Base-by-base conservation (phyloP, 2,113 vertebrate genomes). In the Coptodon bakossiorum region DNA sequence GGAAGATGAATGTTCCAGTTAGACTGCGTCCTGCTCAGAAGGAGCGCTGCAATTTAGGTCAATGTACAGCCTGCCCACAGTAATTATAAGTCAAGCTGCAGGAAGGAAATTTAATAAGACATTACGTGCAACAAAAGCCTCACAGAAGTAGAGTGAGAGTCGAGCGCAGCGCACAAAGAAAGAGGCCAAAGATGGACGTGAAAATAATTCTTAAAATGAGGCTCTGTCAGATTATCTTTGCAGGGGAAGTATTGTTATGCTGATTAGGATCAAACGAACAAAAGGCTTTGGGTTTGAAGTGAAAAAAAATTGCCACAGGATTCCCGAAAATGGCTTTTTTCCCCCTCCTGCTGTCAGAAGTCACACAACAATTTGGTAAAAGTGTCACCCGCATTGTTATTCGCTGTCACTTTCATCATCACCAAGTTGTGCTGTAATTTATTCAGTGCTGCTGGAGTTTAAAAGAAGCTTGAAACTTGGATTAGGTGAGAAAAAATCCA, bases 11-110 rank as follows among this genome's bases (percentile, higher is more conserved):
- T 78, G 84, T 53, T 40, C 56, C 61, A 43, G 34, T 83, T 73
- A 78, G 31, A 52, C 59, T 24, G 13, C 48, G 13, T 19, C 50
- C 82, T 2, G 7, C 86, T 88, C 78, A 71, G 84, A 17, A 56
- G 76, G 63, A 52, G 68, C 17, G 50, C 50, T 17, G 12, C 34
- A 34, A 81, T 80, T 76, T n/a, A 66, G 83, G 83, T 83, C 80
- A 90, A 19, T 48, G 83, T 79, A 22, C 73, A 78, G 73, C 45
- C 43, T 79, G 84, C 63, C 63, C 53, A 81, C 80, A 81, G 80
- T 89, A 87, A 87, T 86, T 86, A 86, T 63, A 73, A 81, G 34
- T 81, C 83, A 66, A 88, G 71, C 83, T 56, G 83, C 22, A 84
- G 57, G 61, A 56, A 24, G 81, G 73, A 80, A 53, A 86, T 86